Percentiles rank a stretch among this genome's conserved stretches.
Conservation (phyloP, 2,888 invertebrate genomes). For the Platycnemis pennipes region DNA sequence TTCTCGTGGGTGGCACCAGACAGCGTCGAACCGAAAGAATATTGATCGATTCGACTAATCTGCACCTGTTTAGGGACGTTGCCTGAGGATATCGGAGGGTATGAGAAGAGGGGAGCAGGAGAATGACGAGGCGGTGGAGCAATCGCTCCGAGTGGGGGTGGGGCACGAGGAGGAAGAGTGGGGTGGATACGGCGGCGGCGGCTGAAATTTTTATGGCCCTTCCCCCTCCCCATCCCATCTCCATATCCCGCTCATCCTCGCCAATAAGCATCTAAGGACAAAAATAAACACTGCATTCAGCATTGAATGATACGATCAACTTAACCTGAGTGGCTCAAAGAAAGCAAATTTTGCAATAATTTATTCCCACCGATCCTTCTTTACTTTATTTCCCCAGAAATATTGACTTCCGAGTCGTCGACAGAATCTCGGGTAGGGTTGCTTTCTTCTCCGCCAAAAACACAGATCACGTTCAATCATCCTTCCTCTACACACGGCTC, state of each 20-base stretch:
- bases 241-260: neutral
- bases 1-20: neutral
- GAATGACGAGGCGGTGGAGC: neutral
- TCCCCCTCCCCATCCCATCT: neutral
- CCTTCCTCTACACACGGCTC: neutral
- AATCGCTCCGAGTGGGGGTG: neutral
- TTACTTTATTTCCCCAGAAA: neutral
- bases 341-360: neutral
- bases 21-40: neutral
- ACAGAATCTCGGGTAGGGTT: neutral
- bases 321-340: neutral
- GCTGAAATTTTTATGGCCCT: conserved; percentile 26
- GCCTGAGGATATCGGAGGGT: neutral
- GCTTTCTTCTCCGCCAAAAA: neutral
- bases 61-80: neutral
- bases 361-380: neutral
- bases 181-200: neutral
- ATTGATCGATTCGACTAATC: neutral
- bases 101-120: neutral
- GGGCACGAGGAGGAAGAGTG: neutral
- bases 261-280: conserved; percentile 1
- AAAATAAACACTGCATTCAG: conserved; percentile 5
- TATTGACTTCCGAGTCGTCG: neutral
- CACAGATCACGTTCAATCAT: neutral
- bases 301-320: conserved; percentile 30